Conservation (phyloP, 2,888 invertebrate species). For the Rhyacophila evoluta region DNA sequence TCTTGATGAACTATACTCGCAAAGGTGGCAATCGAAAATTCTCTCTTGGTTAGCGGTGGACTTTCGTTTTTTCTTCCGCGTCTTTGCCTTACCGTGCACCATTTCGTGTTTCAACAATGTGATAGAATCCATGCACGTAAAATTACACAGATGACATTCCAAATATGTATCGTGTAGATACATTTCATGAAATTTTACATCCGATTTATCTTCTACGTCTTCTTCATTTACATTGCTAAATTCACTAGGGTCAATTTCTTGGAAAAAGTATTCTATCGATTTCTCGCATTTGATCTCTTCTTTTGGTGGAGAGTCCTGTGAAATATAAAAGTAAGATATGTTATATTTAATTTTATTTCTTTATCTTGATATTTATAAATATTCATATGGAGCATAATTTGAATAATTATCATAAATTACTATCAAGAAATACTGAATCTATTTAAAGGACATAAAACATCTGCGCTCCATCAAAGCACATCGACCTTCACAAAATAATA, state of each 20-base stretch:
- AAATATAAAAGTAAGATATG: not conserved
- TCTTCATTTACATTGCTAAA: not conserved
- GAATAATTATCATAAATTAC: too few relatives aligned
- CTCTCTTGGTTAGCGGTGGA: not conserved
- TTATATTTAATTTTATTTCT: too few relatives aligned
- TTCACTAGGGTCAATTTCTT: not conserved
- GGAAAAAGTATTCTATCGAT: not conserved
- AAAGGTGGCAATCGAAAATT: not conserved
- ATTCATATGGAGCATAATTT: too few relatives aligned
- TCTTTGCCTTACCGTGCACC: not conserved
- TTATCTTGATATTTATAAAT: too few relatives aligned
- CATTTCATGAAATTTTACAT: not conserved
- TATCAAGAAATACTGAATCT: too few relatives aligned
- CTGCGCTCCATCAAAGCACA: too few relatives aligned
- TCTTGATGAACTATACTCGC: not conserved
- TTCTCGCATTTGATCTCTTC: not conserved
- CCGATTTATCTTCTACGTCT: not conserved
- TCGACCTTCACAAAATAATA: too few relatives aligned
- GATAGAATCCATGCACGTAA: not conserved
- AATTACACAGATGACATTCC: not conserved
- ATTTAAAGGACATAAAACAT: too few relatives aligned
- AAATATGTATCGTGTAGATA: not conserved
- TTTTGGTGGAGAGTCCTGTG: not conserved
- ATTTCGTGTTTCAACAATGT: not conserved
- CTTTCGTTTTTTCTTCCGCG: not conserved